Base-by-base conservation (phyloP, 2,797 vertebrate genomes). In the Linurgus olivaceus region DNA sequence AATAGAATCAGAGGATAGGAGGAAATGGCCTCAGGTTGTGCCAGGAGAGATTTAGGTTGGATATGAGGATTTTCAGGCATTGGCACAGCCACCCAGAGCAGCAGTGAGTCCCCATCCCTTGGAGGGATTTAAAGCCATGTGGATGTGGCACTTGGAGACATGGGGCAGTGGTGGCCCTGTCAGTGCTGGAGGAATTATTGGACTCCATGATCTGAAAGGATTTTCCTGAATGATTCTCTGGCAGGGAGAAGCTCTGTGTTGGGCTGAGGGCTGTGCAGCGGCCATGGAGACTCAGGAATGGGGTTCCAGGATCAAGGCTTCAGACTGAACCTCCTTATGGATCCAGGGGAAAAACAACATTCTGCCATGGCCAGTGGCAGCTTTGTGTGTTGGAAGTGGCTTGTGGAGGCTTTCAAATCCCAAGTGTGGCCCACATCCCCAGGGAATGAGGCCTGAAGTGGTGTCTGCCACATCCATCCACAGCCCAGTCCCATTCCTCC, bases 261-360 rank as follows among this genome's bases (percentile, higher is more conserved):
- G 21, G 50, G 38, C 52, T 52, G 55, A 26, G 47, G 0, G 0
- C 38, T 38, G 58, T 14, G 68, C 29, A 6, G 1, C 45, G 10
- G 1, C 51, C n/a, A 2, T 5, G 4, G 33, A 51, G 29, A 20
- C n/a, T 55, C n/a, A 5, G 45, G 35, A 70, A 25, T 37, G 3
- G 9, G 14, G 9, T 59, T 31, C 14, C 13, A 40, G 33, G 33
- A 38, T 20, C 0, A 0, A 65, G 63, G 68, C 25, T 94, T 45
- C 35, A 18, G 13, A 5, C 11, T 11, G 19, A 6, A 9, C 19
- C 40, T 54, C 48, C 66, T 58, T 16, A 26, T 54, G 1, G 1
- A 38, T 9, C 47, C n/a, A 8, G 0, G 0, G 31, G 21, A 52
- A 50, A 55, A 5, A 2, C 20, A n/a, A 1, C 6, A 6, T 55